Conservation (phyloP, 2,797 vertebrate species). For the Arnoldichthys spilopterus region DNA sequence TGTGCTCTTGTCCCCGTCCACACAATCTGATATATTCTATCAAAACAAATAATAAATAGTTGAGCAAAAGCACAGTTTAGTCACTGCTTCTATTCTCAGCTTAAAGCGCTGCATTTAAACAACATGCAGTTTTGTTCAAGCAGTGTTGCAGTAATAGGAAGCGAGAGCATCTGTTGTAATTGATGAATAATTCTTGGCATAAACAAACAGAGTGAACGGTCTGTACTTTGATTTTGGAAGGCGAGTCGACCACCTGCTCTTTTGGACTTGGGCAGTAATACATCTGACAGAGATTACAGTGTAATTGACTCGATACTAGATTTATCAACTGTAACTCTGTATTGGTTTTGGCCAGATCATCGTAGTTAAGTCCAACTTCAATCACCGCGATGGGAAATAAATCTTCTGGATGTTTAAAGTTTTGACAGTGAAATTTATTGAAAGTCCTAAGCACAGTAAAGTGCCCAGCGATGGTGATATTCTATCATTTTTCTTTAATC, state of each 20-base stretch:
- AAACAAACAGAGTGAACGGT: conserved; percentile 56
- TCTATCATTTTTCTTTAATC: conserved; percentile 13
- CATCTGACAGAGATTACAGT: conserved; percentile 57
- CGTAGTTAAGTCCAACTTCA: conserved; percentile 34
- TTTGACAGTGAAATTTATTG: conserved; percentile 42
- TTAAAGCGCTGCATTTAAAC: conserved; percentile 33
- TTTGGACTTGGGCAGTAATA: conserved; percentile 52
- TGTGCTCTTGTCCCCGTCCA: conserved; percentile 1
- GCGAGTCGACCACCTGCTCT: conserved; percentile 59
- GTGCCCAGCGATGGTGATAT: neutral
- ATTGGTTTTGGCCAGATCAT: conserved; percentile 50
- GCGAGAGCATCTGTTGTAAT: conserved; percentile 58
- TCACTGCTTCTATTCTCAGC: conserved; percentile 37
- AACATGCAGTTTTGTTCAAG: conserved; percentile 38
- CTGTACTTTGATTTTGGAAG: conserved; percentile 61
- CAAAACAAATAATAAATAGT: conserved; percentile 45
- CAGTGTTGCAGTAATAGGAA: conserved; percentile 52
- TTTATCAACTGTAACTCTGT: conserved; percentile 51
- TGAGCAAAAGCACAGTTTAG: conserved; percentile 24
- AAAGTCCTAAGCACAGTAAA: conserved; percentile 1
- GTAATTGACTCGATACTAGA: conserved; percentile 52
- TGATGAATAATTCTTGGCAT: conserved; percentile 63
- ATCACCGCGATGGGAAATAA: conserved; percentile 15
- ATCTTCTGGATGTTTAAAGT: conserved; percentile 15
- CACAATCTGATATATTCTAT: conserved; percentile 36